Percentiles rank a stretch among this genome's conserved stretches.
Conservation (phyloP, 1,140 invertebrate species). For the Drosophila novamexicana region DNA sequence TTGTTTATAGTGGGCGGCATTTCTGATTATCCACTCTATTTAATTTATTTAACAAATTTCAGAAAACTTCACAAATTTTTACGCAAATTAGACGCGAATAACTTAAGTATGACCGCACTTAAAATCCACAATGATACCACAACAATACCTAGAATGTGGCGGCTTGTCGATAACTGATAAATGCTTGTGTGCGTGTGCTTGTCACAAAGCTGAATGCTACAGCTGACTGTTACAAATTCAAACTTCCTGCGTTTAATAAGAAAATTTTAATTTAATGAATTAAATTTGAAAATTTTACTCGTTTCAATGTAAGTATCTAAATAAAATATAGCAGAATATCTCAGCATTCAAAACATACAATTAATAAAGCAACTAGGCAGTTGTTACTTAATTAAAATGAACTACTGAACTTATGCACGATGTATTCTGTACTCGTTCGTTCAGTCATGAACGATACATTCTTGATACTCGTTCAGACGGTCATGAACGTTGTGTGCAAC, state of each 20-base stretch:
- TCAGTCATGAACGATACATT: too few relatives aligned
- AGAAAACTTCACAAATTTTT: not conserved
- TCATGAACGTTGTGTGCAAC: too few relatives aligned
- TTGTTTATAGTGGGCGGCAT: conserved; percentile 88
- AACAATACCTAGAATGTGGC: not conserved
- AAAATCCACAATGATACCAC: not conserved
- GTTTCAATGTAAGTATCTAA: not conserved
- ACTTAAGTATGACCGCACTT: conserved; percentile 6
- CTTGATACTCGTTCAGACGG: too few relatives aligned
- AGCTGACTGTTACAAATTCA: not conserved
- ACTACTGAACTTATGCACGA: too few relatives aligned
- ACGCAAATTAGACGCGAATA: conserved; percentile 4
- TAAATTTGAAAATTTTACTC: not conserved
- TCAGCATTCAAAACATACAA: not conserved
- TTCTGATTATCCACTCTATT: not conserved
- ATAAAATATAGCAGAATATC: not conserved
- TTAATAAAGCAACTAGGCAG: not conserved
- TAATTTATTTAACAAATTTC: not conserved
- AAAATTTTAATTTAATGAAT: not conserved
- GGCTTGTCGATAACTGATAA: conserved; percentile 17
- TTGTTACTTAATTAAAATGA: not conserved
- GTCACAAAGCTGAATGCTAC: conserved; percentile 1
- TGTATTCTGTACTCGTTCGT: too few relatives aligned
- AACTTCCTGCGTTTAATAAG: not conserved
- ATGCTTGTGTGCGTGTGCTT: not conserved